Evolutionary conservation across 2,888 invertebrate genomes (phyloP).

Genomic region (Melipona beecheii): DNA sequence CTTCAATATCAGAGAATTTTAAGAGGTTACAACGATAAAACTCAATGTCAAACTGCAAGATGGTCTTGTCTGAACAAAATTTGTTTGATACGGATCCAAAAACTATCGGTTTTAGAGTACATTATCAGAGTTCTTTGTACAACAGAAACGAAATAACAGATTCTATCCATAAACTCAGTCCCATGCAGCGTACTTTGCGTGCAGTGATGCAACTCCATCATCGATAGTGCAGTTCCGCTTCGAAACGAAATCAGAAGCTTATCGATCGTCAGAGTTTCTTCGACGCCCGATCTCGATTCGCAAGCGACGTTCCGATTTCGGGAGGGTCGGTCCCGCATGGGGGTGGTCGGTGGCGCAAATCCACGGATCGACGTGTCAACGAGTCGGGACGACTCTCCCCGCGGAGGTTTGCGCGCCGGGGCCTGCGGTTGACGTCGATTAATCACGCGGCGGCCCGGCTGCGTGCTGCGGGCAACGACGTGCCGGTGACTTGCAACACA

Average conservation of each 20-base stretch:
- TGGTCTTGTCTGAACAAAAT: no score
- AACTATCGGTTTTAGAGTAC: no score
- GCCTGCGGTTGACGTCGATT: slow-evolving; percentile 84
- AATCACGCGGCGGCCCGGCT: slow-evolving; percentile 75
- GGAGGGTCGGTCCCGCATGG: neutral
- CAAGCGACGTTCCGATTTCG: neutral
- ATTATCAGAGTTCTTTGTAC: no score
- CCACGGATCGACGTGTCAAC: slow-evolving; percentile 73
- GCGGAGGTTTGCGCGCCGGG: slow-evolving; percentile 66
- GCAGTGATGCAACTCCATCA: no score
- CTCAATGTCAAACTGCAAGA: no score
- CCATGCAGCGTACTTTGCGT: no score
- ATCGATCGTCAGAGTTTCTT: neutral
- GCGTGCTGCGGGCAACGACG: slow-evolving; percentile 82
- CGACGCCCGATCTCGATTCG: neutral
- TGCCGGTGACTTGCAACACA: slow-evolving; percentile 82
- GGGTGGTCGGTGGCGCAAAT: slow-evolving; percentile 27
- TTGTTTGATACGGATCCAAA: no score
- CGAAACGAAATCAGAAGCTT: neutral
- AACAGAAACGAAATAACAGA: no score
- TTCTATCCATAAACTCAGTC: no score
- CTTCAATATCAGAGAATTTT: no score
- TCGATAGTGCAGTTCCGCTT: no score
- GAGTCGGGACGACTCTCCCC: slow-evolving; percentile 62
- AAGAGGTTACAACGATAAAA: no score